Base-by-base conservation (phyloP, 2,888 invertebrate species). In the Sinhomidia bicolor region DNA sequence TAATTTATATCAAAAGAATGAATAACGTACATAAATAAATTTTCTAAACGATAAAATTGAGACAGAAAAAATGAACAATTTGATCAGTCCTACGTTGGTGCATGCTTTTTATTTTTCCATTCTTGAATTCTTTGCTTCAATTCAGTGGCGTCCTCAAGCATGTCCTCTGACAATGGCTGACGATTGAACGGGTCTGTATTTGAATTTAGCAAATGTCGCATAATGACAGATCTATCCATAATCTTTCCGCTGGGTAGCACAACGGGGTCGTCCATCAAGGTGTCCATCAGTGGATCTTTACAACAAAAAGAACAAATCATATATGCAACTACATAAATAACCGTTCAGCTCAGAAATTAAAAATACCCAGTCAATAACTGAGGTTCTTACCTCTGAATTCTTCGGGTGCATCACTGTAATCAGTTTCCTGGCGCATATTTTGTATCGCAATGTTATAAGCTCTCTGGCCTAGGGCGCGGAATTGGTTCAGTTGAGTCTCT, bases 161-260 rank as follows among this genome's bases (percentile, higher is more conserved):
- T 97, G 93, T 98, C 98, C 94, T 99, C 99, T 12, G 97, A 97
- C 65, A 99, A 95, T 17, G 97, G 97, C 94, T 99, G 99, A 89
- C 99, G 95, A 94, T 98, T 99, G 94, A 99, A 99, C 0, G 99
- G 99, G 95, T 99, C 99, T 0, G 99, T 99, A 93, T 96, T 97
- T 93, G 98, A 98, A 94, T 99, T 99, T 92, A 99, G 95, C 93
- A 99, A 95, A 94, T 99, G 99, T 90, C 99, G 95, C 93, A 98
- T 95, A 90, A 99, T 99, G 92, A 98, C 97, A 44, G 98, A 95
- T 89, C 98, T 95, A 94, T 99, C 99, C 98, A 99, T 99, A 29
- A 98, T 95, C 93, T 96, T 96, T 89, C 98, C 98, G 90, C 98
- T 97, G 1, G 99, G 99, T 93, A 99, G 94, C 90, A 96, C 94